These are phyloP conservation scores for Pollachius pollachius DNA, from an alignment of 2,113 vertebrate genomes.

Conservation along the genomic window DNA sequence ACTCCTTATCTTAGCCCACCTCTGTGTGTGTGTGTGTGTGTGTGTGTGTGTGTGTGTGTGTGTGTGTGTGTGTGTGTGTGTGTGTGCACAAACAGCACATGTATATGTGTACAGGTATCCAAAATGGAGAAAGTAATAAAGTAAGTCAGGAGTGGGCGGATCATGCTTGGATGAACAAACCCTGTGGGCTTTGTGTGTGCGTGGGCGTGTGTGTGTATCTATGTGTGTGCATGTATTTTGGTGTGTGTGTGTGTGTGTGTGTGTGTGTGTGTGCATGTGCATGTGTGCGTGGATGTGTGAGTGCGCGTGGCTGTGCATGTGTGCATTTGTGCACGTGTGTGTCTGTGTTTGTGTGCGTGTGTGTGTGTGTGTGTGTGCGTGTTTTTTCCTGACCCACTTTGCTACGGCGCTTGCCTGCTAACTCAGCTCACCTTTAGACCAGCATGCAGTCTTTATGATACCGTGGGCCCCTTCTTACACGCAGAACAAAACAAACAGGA, in stretches of 20 bases:
- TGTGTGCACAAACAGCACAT: background rate
- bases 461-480: background rate
- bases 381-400: conserved; percentile 58
- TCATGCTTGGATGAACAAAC: conserved; percentile 39
- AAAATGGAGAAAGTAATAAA: conserved; percentile 56
- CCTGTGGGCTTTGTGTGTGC: conserved; percentile 29
- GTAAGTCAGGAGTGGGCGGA: conserved; percentile 40
- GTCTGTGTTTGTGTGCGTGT: background rate
- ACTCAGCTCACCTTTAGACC: conserved; percentile 41
- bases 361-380: background rate
- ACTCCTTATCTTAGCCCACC: too few relatives aligned
- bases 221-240: conserved; percentile 1
- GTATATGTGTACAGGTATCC: conserved; percentile 9
- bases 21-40: conserved; percentile 16
- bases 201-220: conserved; percentile 25
- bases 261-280: conserved; percentile 11
- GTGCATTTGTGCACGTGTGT: background rate
- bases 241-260: conserved; percentile 26
- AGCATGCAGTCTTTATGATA: conserved; percentile 5
- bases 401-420: conserved; percentile 37
- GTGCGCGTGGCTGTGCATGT: background rate
- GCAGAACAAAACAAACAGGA: background rate
- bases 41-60: conserved; percentile 17
- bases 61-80: conserved; percentile 19
- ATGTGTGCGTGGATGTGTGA: conserved; percentile 17